Evolutionary conservation across 2,888 invertebrate genomes (phyloP).

Genomic region (Erebia epiphron): DNA sequence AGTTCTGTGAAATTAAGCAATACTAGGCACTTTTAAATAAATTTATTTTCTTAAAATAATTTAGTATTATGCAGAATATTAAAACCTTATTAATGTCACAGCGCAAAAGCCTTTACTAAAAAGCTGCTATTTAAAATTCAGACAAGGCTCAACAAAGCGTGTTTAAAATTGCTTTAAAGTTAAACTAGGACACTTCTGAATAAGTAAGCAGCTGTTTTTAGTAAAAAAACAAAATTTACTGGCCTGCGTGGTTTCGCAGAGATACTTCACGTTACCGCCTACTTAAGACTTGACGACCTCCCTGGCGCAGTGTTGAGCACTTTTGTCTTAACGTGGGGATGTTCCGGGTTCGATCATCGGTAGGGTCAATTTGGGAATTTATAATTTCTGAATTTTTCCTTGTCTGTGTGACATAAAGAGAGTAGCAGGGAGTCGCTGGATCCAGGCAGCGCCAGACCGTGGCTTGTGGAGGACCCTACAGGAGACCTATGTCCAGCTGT

Average conservation of each 20-base stretch:
- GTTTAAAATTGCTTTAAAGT: constrained; percentile 12
- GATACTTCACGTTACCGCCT: not conserved
- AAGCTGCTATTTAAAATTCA: constrained; percentile 3
- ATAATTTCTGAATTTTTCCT: no score
- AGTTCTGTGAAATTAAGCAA: not conserved
- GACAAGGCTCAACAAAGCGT: constrained; percentile 13
- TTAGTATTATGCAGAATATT: not conserved
- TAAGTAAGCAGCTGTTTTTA: constrained; percentile 6
- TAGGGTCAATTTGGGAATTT: no score
- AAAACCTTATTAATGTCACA: constrained; percentile 12
- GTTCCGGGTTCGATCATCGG: no score
- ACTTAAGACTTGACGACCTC: no score
- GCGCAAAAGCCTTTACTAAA: not conserved
- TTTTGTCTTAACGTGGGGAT: no score
- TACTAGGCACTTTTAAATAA: not conserved
- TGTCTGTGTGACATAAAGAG: no score
- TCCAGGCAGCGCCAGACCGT: no score
- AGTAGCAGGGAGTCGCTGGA: no score
- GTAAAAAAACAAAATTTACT: not conserved
- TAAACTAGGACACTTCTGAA: constrained; percentile 7
- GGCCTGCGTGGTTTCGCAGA: not conserved
- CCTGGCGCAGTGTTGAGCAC: no score
- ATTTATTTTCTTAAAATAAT: not conserved
- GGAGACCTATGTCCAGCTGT: no score
- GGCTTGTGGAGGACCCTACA: no score